phyloP scores from a whole-genome alignment of 1,140 invertebrate species.

The Drosophila grimshawi region DNA sequence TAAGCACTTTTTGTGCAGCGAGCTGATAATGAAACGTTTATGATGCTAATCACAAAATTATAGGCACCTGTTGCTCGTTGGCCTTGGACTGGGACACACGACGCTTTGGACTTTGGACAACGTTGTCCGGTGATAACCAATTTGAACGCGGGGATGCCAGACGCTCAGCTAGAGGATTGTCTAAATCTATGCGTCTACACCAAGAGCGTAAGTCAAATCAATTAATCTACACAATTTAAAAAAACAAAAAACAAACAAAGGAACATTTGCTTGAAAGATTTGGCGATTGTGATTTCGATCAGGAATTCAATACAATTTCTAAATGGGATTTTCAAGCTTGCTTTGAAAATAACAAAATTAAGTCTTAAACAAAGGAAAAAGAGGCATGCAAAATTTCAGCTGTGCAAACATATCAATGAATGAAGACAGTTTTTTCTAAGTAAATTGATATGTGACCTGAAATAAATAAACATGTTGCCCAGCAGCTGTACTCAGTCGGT shows the following conservation, averaged over 20 bases:
- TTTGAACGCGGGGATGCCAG: slow-evolving; percentile 44
- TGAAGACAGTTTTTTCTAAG: too few relatives aligned
- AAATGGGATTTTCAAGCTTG: not conserved
- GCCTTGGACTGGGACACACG: slow-evolving; percentile 59
- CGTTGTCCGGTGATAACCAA: slow-evolving; percentile 80
- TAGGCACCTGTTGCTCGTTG: slow-evolving; percentile 65
- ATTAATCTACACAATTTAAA: too few relatives aligned
- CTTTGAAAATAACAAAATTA: not conserved
- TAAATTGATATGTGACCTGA: not conserved
- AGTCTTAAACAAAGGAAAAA: not conserved
- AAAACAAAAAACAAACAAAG: too few relatives aligned
- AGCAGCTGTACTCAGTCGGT: not conserved
- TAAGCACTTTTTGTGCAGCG: slow-evolving; percentile 2
- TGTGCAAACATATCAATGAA: not conserved
- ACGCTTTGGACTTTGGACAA: slow-evolving; percentile 68
- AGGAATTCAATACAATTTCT: not conserved
- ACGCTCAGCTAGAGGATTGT: slow-evolving; percentile 76
- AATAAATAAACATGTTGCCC: not conserved
- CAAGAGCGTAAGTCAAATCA: slow-evolving; percentile 68
- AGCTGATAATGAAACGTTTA: slow-evolving; percentile 44
- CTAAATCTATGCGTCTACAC: slow-evolving; percentile 78
- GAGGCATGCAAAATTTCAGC: not conserved
- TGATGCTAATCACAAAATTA: slow-evolving; percentile 20
- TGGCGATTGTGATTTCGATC: too few relatives aligned
- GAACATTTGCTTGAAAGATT: too few relatives aligned